These are phyloP conservation scores for Adela reaumurella DNA, from an alignment of 2,888 invertebrate genomes.

Conservation along the genomic window DNA sequence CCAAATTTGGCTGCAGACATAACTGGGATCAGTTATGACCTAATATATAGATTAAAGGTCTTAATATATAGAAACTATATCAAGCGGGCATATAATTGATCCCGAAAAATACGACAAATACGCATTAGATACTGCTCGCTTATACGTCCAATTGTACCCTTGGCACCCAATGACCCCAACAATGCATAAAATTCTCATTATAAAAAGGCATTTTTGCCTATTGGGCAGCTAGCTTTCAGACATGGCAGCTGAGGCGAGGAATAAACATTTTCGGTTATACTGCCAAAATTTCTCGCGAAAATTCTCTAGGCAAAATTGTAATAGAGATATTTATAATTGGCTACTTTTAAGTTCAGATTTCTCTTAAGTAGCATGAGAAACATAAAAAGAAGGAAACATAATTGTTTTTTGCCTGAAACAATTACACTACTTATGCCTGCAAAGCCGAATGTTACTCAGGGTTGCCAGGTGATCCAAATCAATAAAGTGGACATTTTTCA, in stretches of 20 bases:
- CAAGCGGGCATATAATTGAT: constrained; percentile 7
- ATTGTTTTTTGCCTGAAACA: too few relatives aligned
- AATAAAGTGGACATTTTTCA: too few relatives aligned
- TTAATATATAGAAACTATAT: constrained; percentile 5
- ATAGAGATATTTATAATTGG: constrained; percentile 15
- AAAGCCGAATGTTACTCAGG: too few relatives aligned
- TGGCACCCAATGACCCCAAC: constrained; percentile 19
- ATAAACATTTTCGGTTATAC: constrained; percentile 16
- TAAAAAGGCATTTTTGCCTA: constrained; percentile 15
- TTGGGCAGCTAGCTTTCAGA: constrained; percentile 17
- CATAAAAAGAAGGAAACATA: too few relatives aligned
- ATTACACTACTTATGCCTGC: too few relatives aligned
- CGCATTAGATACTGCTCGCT: constrained; percentile 9
- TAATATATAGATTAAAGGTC: background rate
- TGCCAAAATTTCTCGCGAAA: constrained; percentile 14
- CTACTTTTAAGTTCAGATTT: constrained; percentile 13
- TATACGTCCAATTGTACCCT: constrained; percentile 15
- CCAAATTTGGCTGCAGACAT: constrained; percentile 13
- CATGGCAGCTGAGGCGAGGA: constrained; percentile 18
- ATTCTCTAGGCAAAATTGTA: constrained; percentile 10
- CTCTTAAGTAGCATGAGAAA: background rate
- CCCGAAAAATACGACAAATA: constrained; percentile 6
- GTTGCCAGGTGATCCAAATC: too few relatives aligned
- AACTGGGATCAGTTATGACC: constrained; percentile 12
- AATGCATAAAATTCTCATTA: constrained; percentile 17